These are phyloP conservation scores for Ericerus pela DNA, from an alignment of 1,140 invertebrate species.

Conservation along the genomic window DNA sequence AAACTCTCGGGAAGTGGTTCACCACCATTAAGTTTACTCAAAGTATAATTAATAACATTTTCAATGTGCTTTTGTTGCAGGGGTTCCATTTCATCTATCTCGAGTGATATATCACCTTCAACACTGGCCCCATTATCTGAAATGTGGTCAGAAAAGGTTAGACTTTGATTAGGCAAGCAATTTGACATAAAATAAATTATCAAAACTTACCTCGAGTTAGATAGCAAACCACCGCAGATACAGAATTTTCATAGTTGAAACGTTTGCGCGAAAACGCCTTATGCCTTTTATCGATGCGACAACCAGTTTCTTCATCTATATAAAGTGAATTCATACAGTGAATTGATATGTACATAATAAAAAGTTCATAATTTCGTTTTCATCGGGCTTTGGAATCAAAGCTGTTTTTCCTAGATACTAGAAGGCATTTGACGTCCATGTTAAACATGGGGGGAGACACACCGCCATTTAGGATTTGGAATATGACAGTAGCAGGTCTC, in stretches of 20 bases:
- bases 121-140: slow-evolving; percentile 13
- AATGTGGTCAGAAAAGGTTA: slow-evolving; percentile 14
- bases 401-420: no score
- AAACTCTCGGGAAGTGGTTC: slow-evolving; percentile 33
- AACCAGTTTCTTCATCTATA: slow-evolving; percentile 78
- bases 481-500: no score
- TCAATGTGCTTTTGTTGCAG: slow-evolving; percentile 38
- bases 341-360: no score
- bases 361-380: no score
- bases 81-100: slow-evolving; percentile 33
- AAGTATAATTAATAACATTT: slow-evolving; percentile 52
- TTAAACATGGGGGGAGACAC: no score
- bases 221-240: slow-evolving; percentile 66
- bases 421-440: no score
- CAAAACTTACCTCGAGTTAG: slow-evolving; percentile 45
- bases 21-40: slow-evolving; percentile 53
- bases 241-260: slow-evolving; percentile 78
- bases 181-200: neutral
- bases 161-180: neutral
- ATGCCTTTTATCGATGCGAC: slow-evolving; percentile 53
- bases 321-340: no score
- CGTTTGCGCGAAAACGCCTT: slow-evolving; percentile 63
- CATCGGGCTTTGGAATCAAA: no score
- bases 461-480: no score
- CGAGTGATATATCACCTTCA: slow-evolving; percentile 5